Conservation (phyloP, 2,797 vertebrate genomes). For the Onychomys leucogaster region DNA sequence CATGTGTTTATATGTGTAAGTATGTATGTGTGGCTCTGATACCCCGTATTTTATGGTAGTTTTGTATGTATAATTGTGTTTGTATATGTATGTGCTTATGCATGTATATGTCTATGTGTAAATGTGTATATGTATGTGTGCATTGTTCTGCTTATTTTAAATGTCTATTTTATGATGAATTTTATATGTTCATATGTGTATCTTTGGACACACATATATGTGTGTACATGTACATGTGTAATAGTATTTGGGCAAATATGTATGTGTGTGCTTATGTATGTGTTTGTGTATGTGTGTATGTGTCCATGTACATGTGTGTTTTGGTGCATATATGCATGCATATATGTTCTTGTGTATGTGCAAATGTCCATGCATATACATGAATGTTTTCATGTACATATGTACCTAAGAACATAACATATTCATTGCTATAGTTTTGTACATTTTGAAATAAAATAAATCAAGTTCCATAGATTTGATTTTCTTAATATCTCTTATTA, state of each 20-base stretch:
- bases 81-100: not conserved
- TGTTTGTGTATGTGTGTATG: not conserved
- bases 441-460: not conserved
- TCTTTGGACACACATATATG: not conserved
- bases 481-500: not conserved
- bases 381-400: not conserved
- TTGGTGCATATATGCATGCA: not conserved
- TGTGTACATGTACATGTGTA: not conserved
- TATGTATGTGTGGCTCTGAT: not conserved
- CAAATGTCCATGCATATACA: not conserved
- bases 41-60: not conserved
- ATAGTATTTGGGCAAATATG: not conserved
- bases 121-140: not conserved
- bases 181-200: not conserved
- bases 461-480: rapidly evolving
- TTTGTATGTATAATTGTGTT: not conserved
- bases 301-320: not conserved
- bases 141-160: not conserved
- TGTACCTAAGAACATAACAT: not conserved
- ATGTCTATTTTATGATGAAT: not conserved
- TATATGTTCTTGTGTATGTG: not conserved
- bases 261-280: no score
- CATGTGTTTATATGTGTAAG: not conserved
- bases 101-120: not conserved
- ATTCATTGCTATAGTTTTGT: not conserved